Evolutionary conservation across 2,888 invertebrate genomes (phyloP), one percentile per base, ranked within the genome.

Genomic region (Crepidodera aurea): DNA sequence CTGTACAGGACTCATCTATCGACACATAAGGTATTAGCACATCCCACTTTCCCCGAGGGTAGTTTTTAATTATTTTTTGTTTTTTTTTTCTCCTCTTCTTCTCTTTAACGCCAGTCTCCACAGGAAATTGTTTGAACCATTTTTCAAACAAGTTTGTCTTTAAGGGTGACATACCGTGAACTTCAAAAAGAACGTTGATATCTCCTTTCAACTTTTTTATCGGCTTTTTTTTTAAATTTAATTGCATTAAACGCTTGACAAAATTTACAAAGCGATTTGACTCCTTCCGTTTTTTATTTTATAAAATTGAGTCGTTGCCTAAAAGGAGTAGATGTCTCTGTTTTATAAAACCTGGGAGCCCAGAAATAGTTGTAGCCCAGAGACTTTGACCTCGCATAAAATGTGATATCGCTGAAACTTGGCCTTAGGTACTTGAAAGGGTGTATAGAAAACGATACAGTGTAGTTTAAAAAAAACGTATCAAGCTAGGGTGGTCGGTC

Each of bases 101-200:
- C 18, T 40, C 40, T 40, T 40, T 40, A 40, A 40, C 40, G 10
- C 8, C 40, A 18, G 7, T 8, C 40, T 15, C 8, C 16, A 8
- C 40, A 40, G 40, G 40, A 40, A 18, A 40, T 40, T 40, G 40
- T 40, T 40, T 6, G 40, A 40, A 40, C 40, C 18, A 40, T 40
- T 40, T 40, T 40, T 40, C 37, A 37, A 37, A 37, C 37, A 37
- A 13, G 13, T 37, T 37, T 37, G 37, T 13, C 16, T 15, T 8
- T 40, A 6, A 8, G 40, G 40, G 16, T 40, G 18, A 40, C 40
- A 18, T 18, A 18, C 18, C 10, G 16, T 40, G 6, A 18, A 40
- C 40, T 40, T 40, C 7, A 16, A 40, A 34, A 40, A 37, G 13
- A 13, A 15, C 15, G 37, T 4, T 37, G 5, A 12, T 4, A 37